phyloP scores from a whole-genome alignment of 2,888 invertebrate species.

The Cheilosia impressa region DNA sequence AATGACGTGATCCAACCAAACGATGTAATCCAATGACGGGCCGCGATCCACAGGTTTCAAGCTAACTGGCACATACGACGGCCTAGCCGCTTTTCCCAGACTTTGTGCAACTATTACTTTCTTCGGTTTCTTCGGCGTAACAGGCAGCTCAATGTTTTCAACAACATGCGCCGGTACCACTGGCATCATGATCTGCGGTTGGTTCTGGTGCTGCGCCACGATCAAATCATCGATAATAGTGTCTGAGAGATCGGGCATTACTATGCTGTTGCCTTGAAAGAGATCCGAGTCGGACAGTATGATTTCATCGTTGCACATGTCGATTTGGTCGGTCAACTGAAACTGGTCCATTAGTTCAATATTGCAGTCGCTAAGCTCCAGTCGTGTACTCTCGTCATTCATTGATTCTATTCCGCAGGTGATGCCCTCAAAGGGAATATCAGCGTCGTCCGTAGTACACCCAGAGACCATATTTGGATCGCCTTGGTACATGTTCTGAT shows the following conservation, averaged over 20 bases:
- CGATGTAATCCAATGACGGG: constrained; percentile 85
- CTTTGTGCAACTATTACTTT: constrained; percentile 66
- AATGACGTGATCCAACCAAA: constrained; percentile 90
- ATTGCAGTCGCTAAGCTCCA: constrained; percentile 81
- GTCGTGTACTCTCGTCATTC: constrained; percentile 75
- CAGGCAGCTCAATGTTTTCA: constrained; percentile 53
- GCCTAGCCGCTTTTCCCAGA: constrained; percentile 50
- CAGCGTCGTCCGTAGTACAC: constrained; percentile 77
- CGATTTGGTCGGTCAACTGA: constrained; percentile 81
- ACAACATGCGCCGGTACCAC: constrained; percentile 51
- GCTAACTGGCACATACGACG: constrained; percentile 17
- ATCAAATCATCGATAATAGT: constrained; percentile 48
- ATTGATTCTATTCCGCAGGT: constrained; percentile 40
- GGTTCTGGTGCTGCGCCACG: constrained; percentile 55
- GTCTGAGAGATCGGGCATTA: constrained; percentile 68
- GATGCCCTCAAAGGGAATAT: constrained; percentile 70
- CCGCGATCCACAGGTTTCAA: constrained; percentile 52
- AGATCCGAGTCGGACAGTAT: constrained; percentile 76
- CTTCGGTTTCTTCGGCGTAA: constrained; percentile 59
- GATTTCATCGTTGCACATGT: constrained; percentile 80
- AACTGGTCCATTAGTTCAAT: constrained; percentile 83
- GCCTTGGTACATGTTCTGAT: constrained; percentile 78
- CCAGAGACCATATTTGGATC: constrained; percentile 80
- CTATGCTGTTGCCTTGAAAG: constrained; percentile 79
- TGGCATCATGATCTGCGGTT: constrained; percentile 55